These are phyloP conservation scores for Heterohyrax brucei DNA, from an alignment of 2,797 vertebrate genomes.

Conservation along the genomic window DNA sequence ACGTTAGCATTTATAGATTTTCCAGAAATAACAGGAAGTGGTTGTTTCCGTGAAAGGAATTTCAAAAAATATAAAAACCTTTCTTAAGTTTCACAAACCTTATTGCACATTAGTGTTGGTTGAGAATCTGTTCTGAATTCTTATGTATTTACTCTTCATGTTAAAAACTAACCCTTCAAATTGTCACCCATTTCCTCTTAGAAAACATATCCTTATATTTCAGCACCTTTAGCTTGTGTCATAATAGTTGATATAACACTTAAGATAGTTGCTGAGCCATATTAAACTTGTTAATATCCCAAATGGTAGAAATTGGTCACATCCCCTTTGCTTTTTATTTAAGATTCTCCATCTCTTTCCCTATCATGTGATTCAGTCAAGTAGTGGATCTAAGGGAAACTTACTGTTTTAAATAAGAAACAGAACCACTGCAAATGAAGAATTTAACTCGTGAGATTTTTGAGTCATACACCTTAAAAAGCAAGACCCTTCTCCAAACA, in stretches of 20 bases:
- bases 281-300: conserved; percentile 82
- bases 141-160: conserved; percentile 74
- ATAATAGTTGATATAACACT: conserved; percentile 77
- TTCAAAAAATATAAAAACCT: conserved; percentile 53
- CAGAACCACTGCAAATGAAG: conserved; percentile 73
- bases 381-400: conserved; percentile 70
- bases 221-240: conserved; percentile 80
- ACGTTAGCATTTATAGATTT: conserved; percentile 68
- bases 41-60: conserved; percentile 63
- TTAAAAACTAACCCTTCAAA: conserved; percentile 77
- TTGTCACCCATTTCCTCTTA: conserved; percentile 80
- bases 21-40: conserved; percentile 74
- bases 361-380: conserved; percentile 67
- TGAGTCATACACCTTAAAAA: conserved; percentile 74
- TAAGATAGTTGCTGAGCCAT: conserved; percentile 76
- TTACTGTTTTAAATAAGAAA: conserved; percentile 84
- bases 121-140: conserved; percentile 81
- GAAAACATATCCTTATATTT: conserved; percentile 78
- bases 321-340: conserved; percentile 76
- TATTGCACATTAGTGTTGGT: conserved; percentile 70
- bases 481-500: conserved; percentile 57
- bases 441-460: conserved; percentile 77
- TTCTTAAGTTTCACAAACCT: conserved; percentile 72
- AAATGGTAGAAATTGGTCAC: conserved; percentile 79
- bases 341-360: conserved; percentile 63